Base-by-base conservation (phyloP, 1,140 invertebrate species). In the Neodiprion lecontei region DNA sequence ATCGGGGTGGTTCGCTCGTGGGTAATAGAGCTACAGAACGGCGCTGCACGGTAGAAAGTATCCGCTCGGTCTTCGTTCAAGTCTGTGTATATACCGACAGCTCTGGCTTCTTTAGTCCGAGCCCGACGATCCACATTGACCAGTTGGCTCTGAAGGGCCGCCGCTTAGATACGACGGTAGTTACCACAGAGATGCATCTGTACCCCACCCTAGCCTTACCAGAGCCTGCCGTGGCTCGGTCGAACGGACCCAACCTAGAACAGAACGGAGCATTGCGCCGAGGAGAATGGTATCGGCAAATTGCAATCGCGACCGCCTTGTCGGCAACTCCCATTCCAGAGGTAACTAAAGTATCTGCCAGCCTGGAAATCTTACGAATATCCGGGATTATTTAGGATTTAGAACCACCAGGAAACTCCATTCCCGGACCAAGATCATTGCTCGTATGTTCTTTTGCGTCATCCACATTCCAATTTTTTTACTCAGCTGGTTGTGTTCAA, bases 201-300 rank as follows among this genome's bases (percentile, higher is more conserved):
- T 83, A 80, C 78, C 81, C 77, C 80, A 80, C 73, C 67, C 73
- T 77, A 79, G 77, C 79, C 73, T 78, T 79, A 79, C 77, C 69
- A 78, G 78, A 80, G 53, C 75, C 76, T 14, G n/a, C 53, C 8
- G 53, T 14, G 53, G 7, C 53, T 61, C 11, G 11, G n/a, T 17
- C 53, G 53, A 61, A 7, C 53, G 53, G n/a, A 61, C 53, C 53
- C 53, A 61, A 61, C 53, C 53, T 61, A 61, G 53, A 61, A 61
- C 53, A 61, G 53, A 61, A 61, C 53, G 53, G 53, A 61, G 53
- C 53, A 61, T 69, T 70, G 66, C 40, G 80, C 83, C 83, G 79
- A 61, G 81, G 80, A 86, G 84, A 85, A 85, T 85, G 78, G 83
- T 87, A 87, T 87, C 86, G 83, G 86, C 78, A 83, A 86, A 86